Percentiles rank a stretch among this genome's conserved stretches.
Conservation (phyloP, 2,113 vertebrate species). For the Podarcis cretensis region DNA sequence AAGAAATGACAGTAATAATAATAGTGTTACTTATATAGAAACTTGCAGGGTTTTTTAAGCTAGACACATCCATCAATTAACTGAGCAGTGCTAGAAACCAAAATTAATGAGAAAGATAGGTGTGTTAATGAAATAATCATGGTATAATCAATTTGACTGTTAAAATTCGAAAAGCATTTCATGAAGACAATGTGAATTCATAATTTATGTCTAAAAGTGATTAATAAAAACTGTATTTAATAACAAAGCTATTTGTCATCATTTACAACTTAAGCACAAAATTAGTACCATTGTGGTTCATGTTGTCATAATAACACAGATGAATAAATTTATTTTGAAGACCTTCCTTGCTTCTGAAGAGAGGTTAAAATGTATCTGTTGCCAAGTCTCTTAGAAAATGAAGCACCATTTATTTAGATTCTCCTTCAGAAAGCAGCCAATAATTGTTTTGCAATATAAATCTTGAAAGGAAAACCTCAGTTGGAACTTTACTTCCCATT, state of each 20-base stretch:
- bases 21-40: constrained; percentile 84
- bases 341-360: constrained; percentile 63
- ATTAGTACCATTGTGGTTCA: constrained; percentile 77
- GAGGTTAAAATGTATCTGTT: constrained; percentile 25
- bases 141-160: constrained; percentile 90
- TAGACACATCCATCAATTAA: constrained; percentile 89
- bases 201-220: constrained; percentile 87
- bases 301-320: constrained; percentile 78
- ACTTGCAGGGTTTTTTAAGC: constrained; percentile 74
- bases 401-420: neutral
- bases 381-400: constrained; percentile 14
- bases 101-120: constrained; percentile 91
- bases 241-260: constrained; percentile 89
- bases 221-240: constrained; percentile 89
- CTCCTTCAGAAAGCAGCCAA: neutral
- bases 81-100: constrained; percentile 79
- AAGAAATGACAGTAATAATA: constrained; percentile 85
- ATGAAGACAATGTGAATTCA: constrained; percentile 84
- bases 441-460: neutral
- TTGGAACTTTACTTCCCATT: fast-evolving
- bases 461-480: neutral
- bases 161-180: constrained; percentile 88
- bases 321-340: constrained; percentile 61
- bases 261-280: constrained; percentile 82
- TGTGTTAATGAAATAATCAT: constrained; percentile 91